phyloP scores from a whole-genome alignment of 2,113 vertebrate species.

The Balaenoptera acutorostrata region DNA sequence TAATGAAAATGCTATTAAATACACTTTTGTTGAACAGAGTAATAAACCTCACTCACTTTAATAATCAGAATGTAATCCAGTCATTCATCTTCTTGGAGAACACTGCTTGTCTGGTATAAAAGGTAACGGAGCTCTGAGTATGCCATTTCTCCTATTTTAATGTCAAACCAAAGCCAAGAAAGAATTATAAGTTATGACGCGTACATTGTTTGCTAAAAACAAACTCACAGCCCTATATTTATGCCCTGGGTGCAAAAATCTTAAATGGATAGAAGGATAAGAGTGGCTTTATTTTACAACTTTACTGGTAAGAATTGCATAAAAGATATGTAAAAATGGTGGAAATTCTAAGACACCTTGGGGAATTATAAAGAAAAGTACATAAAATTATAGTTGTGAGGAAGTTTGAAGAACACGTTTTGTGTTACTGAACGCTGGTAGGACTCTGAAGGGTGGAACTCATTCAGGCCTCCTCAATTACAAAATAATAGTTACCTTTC shows the following conservation, averaged over 20 bases:
- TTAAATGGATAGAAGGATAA: not conserved
- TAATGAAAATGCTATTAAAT: slow-evolving; percentile 68
- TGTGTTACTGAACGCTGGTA: not conserved
- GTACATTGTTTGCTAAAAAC: not conserved
- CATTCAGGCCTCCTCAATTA: not conserved
- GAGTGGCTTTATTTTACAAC: slow-evolving; percentile 23
- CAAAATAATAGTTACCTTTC: slow-evolving; percentile 18
- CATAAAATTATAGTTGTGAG: slow-evolving; percentile 33
- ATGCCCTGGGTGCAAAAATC: not conserved
- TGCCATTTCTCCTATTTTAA: not conserved
- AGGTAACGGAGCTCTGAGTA: not conserved
- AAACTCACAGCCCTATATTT: not conserved
- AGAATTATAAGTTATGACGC: slow-evolving; percentile 20
- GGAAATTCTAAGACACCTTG: slow-evolving; percentile 34
- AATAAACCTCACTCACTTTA: slow-evolving; percentile 59
- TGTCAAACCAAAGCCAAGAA: slow-evolving; percentile 6
- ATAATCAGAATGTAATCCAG: slow-evolving; percentile 30
- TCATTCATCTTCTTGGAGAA: slow-evolving; percentile 39
- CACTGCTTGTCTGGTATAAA: not conserved
- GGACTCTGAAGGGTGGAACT: not conserved
- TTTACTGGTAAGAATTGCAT: not conserved
- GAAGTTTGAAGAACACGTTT: slow-evolving; percentile 14
- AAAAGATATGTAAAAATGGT: not conserved
- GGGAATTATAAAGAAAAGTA: slow-evolving; percentile 38
- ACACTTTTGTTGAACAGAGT: slow-evolving; percentile 48